These are phyloP conservation scores for Drosophila kambysellisi DNA, from an alignment of 2,888 invertebrate species.

Conservation along the genomic window DNA sequence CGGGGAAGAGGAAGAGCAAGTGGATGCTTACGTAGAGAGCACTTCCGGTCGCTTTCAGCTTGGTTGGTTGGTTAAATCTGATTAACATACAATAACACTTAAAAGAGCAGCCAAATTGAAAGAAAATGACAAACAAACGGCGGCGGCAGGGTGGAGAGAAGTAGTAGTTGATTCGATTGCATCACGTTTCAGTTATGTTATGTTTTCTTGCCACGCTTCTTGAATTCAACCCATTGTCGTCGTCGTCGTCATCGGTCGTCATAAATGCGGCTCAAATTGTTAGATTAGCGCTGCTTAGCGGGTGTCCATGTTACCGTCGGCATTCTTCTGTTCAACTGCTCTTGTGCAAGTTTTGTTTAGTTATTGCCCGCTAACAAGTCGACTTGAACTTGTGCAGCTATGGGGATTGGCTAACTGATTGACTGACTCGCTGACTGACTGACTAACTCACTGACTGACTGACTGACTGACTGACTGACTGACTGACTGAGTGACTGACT, in stretches of 20 bases:
- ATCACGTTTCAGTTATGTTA: conserved; percentile 26
- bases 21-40: not conserved
- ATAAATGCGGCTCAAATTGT: conserved; percentile 34
- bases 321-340: not conserved
- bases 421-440: conserved; percentile 25
- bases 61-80: conserved; percentile 33
- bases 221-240: conserved; percentile 25
- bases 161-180: conserved; percentile 12
- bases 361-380: not conserved
- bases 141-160: not conserved
- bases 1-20: not conserved
- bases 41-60: not conserved
- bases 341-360: not conserved
- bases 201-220: conserved; percentile 17
- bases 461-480: conserved; percentile 21
- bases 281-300: conserved; percentile 31
- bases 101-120: conserved; percentile 26
- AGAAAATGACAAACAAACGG: not conserved
- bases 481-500: conserved; percentile 30
- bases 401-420: not conserved
- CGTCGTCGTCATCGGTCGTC: conserved; percentile 42
- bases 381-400: conserved; percentile 28
- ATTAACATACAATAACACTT: conserved; percentile 66
- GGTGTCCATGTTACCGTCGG: conserved; percentile 26
- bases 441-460: not conserved